These are phyloP conservation scores for Pinctada fucata DNA, from an alignment of 2,888 invertebrate genomes.

Conservation along the genomic window DNA sequence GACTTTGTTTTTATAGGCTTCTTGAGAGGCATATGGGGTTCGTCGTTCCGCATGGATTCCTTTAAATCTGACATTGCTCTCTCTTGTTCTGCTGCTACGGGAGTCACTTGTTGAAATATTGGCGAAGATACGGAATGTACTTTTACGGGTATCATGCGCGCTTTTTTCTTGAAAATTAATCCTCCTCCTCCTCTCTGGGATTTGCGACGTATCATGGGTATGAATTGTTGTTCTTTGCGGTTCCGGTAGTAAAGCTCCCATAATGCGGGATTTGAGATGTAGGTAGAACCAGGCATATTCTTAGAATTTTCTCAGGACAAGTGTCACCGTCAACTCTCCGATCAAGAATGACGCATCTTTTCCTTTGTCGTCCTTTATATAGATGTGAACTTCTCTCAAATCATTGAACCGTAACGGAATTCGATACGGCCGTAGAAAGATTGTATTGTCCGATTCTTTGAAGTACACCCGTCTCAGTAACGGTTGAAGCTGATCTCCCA, in stretches of 20 bases:
- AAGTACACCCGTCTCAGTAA: slow-evolving; percentile 21
- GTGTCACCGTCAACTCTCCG: no score
- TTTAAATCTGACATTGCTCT: background rate
- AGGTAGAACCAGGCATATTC: background rate
- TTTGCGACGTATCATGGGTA: slow-evolving; percentile 19
- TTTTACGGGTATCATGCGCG: no score
- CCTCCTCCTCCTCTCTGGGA: slow-evolving; percentile 23
- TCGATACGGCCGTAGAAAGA: slow-evolving; percentile 12
- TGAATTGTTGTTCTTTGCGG: slow-evolving; percentile 21
- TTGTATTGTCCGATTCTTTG: background rate
- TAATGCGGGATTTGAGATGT: slow-evolving; percentile 25
- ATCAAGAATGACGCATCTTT: background rate
- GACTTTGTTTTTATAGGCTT: slow-evolving; percentile 4
- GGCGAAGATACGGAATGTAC: no score
- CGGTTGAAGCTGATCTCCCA: slow-evolving; percentile 28
- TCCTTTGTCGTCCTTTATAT: slow-evolving; percentile 30
- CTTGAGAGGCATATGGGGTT: slow-evolving; percentile 14
- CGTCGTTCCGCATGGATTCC: slow-evolving; percentile 19
- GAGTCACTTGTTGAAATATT: no score
- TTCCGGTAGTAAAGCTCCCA: slow-evolving; percentile 29
- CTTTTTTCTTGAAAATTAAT: background rate
- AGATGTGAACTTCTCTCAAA: slow-evolving; percentile 11
- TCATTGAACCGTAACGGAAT: no score
- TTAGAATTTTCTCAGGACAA: no score
- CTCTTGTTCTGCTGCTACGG: no score